phyloP scores from a whole-genome alignment of 2,888 invertebrate genomes.

The Leucophenga maculata region DNA sequence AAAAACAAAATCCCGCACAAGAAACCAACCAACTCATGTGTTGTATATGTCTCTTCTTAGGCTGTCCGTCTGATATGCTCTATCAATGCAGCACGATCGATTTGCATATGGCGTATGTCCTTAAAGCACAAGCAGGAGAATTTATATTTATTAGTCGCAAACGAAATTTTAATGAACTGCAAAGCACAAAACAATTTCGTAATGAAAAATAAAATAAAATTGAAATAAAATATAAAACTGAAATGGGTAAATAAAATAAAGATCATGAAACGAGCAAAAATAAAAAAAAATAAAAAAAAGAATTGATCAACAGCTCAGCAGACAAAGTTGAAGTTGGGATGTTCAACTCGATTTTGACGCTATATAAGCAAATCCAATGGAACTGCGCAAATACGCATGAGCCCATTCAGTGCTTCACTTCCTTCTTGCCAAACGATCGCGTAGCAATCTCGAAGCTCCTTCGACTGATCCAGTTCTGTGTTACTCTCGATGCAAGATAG shows the following conservation, averaged over 20 bases:
- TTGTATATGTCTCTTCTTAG: too few relatives aligned
- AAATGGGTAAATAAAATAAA: conserved; percentile 48
- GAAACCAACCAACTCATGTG: background rate
- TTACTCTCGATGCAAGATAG: too few relatives aligned
- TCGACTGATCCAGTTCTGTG: conserved; percentile 52
- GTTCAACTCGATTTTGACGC: too few relatives aligned
- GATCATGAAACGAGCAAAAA: conserved; percentile 44
- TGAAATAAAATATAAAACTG: conserved; percentile 32
- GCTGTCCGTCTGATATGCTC: background rate
- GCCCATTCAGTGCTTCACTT: background rate
- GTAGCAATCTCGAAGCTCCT: background rate
- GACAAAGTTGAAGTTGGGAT: too few relatives aligned
- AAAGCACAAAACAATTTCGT: conserved; percentile 43
- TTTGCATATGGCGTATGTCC: conserved; percentile 20
- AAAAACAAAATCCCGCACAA: background rate
- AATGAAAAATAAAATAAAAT: conserved; percentile 55
- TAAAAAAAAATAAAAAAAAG: conserved; percentile 31
- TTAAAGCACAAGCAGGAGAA: conserved; percentile 5
- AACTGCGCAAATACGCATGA: conserved; percentile 12
- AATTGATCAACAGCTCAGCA: conserved; percentile 31
- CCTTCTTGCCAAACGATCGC: background rate
- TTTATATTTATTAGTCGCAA: conserved; percentile 69
- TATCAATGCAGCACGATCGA: conserved; percentile 8
- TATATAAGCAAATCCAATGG: background rate
- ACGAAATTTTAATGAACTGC: conserved; percentile 70